These are phyloP conservation scores for Chaenocephalus aceratus DNA, from an alignment of 2,113 vertebrate genomes.

Conservation along the genomic window DNA sequence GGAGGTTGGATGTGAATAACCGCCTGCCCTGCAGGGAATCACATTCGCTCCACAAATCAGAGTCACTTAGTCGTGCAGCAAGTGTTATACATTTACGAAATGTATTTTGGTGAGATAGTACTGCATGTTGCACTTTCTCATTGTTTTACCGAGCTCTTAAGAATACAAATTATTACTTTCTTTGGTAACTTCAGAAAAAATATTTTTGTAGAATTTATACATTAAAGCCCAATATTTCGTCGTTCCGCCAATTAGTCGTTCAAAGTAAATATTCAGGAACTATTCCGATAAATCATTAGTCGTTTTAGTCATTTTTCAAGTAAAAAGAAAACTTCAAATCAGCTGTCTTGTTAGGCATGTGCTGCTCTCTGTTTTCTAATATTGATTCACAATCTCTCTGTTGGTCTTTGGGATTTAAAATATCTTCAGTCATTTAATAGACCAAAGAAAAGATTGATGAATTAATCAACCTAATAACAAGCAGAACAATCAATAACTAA, in stretches of 20 bases:
- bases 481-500: background rate
- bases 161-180: background rate
- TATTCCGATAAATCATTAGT: background rate
- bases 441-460: background rate
- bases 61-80: background rate
- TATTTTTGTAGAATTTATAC: background rate
- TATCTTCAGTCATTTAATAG: background rate
- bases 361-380: too few relatives aligned
- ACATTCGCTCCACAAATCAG: conserved; percentile 19
- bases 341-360: background rate
- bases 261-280: background rate
- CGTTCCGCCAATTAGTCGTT: background rate
- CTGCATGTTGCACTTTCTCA: background rate
- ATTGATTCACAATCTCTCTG: background rate
- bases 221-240: background rate
- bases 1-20: conserved; percentile 12
- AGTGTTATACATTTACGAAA: background rate
- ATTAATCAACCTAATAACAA: background rate
- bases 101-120: background rate
- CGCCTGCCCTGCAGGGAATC: conserved; percentile 13
- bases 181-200: background rate
- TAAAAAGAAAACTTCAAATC: too few relatives aligned
- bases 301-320: background rate
- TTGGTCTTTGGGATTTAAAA: background rate
- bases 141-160: background rate